Base-by-base conservation (phyloP, 2,888 invertebrate species). In the Ormyrus thymus region DNA sequence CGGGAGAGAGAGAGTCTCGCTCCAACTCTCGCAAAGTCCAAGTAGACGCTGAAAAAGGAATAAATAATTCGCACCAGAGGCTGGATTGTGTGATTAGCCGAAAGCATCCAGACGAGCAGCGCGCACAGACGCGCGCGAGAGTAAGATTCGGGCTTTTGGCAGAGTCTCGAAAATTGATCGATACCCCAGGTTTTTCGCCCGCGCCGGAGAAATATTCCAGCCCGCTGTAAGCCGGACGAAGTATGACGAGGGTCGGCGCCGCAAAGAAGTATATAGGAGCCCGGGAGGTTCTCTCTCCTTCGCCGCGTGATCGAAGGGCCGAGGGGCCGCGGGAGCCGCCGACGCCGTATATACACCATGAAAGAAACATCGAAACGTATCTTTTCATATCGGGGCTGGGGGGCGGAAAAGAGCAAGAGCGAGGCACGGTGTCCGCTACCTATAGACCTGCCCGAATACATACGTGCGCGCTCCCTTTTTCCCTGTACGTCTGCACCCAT, bases 171-270 rank as follows among this genome's bases (percentile, higher is more conserved):
- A 68, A 69, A 73, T 73, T 76, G 79, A 79, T 69, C 79, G 71
- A 79, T 61, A 74, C 59, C 56, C n/a, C 43, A 51, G 55, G 48
- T 76, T 66, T 79, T 78, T 68, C 58, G 15, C 48, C 55, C 53
- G 62, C 9, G 9, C 64, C 59, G 59, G 66, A 29, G 29, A 76
- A 72, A 76, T 76, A 79, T 81, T 75, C 68, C 62, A 68, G 70
- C 68, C 68, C 78, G 72, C 29, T 4, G 76, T 81, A 79, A 79
- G 62, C 68, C 64, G 69, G 62, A 68, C 29, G 74, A 65, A 81
- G 79, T 78, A 81, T 83, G 83, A 83, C 79, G 83, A 84, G 82
- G 83, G 84, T 84, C 80, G 83, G 75, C 71, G 76, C 56, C 15
- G 68, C 72, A 29, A 29, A 29, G 29, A 29, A 29, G 29, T 29